phyloP scores from a whole-genome alignment of 1,140 invertebrate species.

The Macrotrachela quadricornifera region DNA sequence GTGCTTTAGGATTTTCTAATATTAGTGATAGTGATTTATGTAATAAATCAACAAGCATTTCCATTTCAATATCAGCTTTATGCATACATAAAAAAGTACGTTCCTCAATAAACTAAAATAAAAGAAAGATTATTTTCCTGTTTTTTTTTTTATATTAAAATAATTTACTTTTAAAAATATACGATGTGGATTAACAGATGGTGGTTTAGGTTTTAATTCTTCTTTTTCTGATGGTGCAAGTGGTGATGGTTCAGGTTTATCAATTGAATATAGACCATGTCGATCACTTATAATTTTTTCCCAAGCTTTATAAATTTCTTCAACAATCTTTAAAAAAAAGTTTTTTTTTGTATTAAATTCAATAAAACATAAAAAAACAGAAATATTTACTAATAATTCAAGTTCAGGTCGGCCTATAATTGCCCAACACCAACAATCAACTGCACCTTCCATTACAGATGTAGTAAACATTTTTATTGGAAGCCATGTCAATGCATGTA shows the following conservation, averaged over 20 bases:
- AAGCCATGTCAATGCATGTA: conserved; percentile 14
- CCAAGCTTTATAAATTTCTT: conserved; percentile 31
- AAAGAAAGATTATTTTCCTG: neutral
- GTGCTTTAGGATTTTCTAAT: conserved; percentile 31
- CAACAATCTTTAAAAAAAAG: too few relatives aligned
- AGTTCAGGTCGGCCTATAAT: conserved; percentile 70
- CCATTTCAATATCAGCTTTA: conserved; percentile 78
- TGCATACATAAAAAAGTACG: conserved; percentile 85
- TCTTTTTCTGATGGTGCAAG: conserved; percentile 61
- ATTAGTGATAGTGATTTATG: conserved; percentile 55
- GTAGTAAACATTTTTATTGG: conserved; percentile 73
- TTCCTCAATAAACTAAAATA: conserved; percentile 55
- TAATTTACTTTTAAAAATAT: conserved; percentile 43
- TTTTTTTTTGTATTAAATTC: too few relatives aligned
- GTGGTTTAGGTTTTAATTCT: conserved; percentile 46
- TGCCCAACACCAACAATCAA: conserved; percentile 97
- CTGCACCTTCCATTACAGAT: conserved; percentile 58
- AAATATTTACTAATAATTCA: conserved; percentile 39
- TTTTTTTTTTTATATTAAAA: too few relatives aligned
- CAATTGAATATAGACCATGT: conserved; percentile 48
- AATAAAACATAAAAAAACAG: too few relatives aligned
- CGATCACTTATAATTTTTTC: conserved; percentile 34
- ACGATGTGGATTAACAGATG: conserved; percentile 59
- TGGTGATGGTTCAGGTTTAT: conserved; percentile 44
- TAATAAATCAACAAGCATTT: conserved; percentile 54